Percentiles rank a stretch among this genome's conserved stretches.
Conservation (phyloP, 2,113 vertebrate species). For the Sisor rabdophorus region DNA sequence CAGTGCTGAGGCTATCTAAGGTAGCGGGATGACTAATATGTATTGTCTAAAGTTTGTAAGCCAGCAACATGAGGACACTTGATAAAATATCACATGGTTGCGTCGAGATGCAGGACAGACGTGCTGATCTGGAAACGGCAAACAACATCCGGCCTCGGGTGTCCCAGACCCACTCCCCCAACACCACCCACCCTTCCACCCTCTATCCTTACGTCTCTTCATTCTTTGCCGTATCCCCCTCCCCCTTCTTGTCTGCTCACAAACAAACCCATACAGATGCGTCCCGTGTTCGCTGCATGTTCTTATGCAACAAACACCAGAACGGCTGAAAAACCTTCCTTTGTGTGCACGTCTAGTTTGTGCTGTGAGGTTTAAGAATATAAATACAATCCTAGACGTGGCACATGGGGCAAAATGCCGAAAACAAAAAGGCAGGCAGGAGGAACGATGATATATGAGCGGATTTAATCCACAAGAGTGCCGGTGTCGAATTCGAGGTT, state of each 20-base stretch:
- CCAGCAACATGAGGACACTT: background rate
- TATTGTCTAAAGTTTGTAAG: slow-evolving; percentile 6
- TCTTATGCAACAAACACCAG: background rate
- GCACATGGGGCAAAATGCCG: slow-evolving; percentile 2
- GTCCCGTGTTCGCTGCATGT: slow-evolving; percentile 1
- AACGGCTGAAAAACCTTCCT: background rate
- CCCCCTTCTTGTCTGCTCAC: background rate
- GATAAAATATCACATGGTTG: slow-evolving; percentile 33
- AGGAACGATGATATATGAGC: slow-evolving; percentile 14
- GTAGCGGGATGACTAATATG: slow-evolving; percentile 12
- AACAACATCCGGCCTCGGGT: slow-evolving; percentile 19
- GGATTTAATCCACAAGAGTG: slow-evolving; percentile 9
- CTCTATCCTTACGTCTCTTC: background rate
- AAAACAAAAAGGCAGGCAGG: slow-evolving; percentile 5
- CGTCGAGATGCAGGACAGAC: background rate
- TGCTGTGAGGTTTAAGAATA: background rate
- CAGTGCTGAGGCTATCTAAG: background rate
- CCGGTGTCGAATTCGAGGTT: background rate
- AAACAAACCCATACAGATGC: slow-evolving; percentile 23
- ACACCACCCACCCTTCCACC: background rate
- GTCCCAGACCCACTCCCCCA: background rate
- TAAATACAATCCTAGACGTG: slow-evolving; percentile 1
- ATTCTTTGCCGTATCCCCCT: slow-evolving; percentile 7
- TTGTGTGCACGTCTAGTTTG: background rate
- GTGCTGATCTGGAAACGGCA: slow-evolving; percentile 16